These are phyloP conservation scores for Pogonophryne albipinna DNA, from an alignment of 2,797 vertebrate species.

Conservation along the genomic window DNA sequence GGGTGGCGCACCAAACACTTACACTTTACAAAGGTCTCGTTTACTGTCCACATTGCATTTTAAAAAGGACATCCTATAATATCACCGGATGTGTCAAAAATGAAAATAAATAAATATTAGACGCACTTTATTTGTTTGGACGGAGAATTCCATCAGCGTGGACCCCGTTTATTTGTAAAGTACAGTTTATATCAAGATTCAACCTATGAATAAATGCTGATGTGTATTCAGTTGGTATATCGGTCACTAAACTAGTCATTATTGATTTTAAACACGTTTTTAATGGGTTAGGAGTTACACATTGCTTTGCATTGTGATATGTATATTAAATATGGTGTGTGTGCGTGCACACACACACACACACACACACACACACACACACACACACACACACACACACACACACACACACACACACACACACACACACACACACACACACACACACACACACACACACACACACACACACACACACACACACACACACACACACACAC, in stretches of 20 bases:
- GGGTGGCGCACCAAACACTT: constrained; percentile 42
- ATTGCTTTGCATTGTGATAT: no score
- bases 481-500: no score
- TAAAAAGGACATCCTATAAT: rapidly evolving
- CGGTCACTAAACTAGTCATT: not conserved
- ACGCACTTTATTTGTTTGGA: not conserved
- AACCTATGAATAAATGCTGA: not conserved
- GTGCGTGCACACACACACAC: no score
- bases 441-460: no score
- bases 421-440: no score
- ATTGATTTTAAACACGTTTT: not conserved
- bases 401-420: no score
- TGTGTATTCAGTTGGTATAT: not conserved
- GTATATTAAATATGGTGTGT: no score
- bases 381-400: no score
- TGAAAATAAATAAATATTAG: no score
- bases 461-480: no score
- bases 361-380: no score
- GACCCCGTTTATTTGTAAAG: not conserved
- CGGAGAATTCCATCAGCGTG: not conserved
- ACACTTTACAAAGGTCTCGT: not conserved
- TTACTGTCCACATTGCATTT: not conserved
- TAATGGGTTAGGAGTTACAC: no score
- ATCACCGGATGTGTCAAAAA: not conserved
- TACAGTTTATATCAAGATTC: not conserved